phyloP scores from a whole-genome alignment of 1,140 invertebrate genomes.

The Pseudomyrmex dendroicus region DNA sequence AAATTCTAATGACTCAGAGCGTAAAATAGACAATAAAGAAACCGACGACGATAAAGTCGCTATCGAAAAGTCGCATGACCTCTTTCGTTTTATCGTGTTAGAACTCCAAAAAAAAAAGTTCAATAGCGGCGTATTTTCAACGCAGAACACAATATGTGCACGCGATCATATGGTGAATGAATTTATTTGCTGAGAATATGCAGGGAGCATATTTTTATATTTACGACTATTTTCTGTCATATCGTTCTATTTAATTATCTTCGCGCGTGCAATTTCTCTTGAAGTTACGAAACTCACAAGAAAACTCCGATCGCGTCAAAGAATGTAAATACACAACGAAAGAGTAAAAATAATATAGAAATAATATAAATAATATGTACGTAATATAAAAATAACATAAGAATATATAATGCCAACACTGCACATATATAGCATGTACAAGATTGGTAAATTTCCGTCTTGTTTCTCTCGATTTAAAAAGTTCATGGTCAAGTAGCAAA shows the following conservation, averaged over 20 bases:
- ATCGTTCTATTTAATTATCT: not conserved
- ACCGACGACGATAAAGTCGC: slow-evolving; percentile 63
- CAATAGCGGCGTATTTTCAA: slow-evolving; percentile 27
- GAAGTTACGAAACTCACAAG: not conserved
- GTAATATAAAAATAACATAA: not conserved
- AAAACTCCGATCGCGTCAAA: no score
- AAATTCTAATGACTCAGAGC: slow-evolving; percentile 50
- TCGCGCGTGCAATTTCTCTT: not conserved
- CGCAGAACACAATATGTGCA: slow-evolving; percentile 17
- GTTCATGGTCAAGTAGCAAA: not conserved
- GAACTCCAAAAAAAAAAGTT: slow-evolving; percentile 44
- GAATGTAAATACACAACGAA: no score
- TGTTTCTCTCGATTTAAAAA: not conserved
- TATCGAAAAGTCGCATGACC: slow-evolving; percentile 76
- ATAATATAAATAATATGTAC: not conserved
- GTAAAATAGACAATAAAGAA: slow-evolving; percentile 74
- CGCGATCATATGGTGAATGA: not conserved
- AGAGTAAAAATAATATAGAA: no score
- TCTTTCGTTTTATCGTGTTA: slow-evolving; percentile 45
- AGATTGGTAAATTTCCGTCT: no score
- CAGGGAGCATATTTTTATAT: no score
- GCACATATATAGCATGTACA: no score
- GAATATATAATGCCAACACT: no score
- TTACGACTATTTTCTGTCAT: no score
- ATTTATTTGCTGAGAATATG: not conserved